phyloP scores from a whole-genome alignment of 2,113 vertebrate genomes.

The Echinops telfairi region DNA sequence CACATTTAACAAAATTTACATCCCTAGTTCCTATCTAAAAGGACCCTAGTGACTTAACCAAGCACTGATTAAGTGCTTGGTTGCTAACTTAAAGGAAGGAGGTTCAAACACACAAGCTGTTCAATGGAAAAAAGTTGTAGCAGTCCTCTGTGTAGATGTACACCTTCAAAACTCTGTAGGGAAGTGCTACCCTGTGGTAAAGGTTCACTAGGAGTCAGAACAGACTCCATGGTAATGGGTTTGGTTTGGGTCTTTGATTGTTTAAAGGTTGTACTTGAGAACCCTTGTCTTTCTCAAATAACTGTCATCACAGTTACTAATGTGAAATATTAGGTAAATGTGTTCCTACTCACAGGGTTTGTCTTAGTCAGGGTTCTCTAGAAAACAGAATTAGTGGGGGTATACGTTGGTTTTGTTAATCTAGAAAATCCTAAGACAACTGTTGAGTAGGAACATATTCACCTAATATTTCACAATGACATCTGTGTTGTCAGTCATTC shows the following conservation, averaged over 20 bases:
- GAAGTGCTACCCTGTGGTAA: neutral
- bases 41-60: neutral
- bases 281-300: conserved; percentile 19
- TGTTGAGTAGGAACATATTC: neutral
- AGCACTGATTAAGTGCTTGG: no score
- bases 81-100: no score
- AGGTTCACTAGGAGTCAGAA: neutral
- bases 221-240: neutral
- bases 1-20: conserved; percentile 38
- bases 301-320: neutral
- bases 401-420: neutral
- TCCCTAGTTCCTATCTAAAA: neutral
- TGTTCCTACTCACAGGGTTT: neutral
- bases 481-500: neutral
- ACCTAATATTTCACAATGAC: neutral
- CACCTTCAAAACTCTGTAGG: neutral
- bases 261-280: neutral
- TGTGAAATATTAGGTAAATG: neutral
- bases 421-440: neutral
- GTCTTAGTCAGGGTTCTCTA: neutral
- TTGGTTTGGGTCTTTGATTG: neutral
- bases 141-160: no score
- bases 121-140: no score
- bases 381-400: neutral
- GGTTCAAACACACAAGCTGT: no score